Evolutionary conservation across 2,113 vertebrate genomes (phyloP), one percentile per base, ranked within the genome.

Genomic region (Parus major): DNA sequence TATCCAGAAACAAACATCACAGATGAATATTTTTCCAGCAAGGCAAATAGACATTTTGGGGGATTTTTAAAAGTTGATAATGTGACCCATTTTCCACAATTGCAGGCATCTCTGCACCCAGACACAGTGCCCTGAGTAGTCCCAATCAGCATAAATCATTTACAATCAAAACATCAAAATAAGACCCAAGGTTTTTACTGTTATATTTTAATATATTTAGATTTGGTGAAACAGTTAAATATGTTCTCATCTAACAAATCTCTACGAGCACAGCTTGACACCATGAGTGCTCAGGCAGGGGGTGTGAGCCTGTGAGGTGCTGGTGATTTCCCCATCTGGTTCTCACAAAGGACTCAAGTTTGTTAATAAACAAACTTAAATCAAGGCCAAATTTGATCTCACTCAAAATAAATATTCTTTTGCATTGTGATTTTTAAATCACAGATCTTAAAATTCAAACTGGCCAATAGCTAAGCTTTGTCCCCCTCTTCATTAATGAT

Each of bases 281-380:
- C 28, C 49, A 5, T 1, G 15, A 82, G 12, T 52, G 23, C 28
- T 71, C 50, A 72, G 31, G 33, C 52, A 19, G 3, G 12, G 14
- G 17, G 41, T 0, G 0, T 11, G 42, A 77, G 41, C 60, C 65
- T 71, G 36, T 19, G 57, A 64, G 11, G 20, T 31, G 35, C 0
- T 66, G 65, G 36, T 20, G 22, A 65, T 78, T 81, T 71, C 60
- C 77, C 28, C 39, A 4, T 29, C 49, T 49, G 39, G 27, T 41
- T 65, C 65, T 53, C 69, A 69, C 64, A 86, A 75, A 71, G 53
- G 55, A 55, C 28, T 9, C n/a, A 5, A 8, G 15, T 75, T 71
- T 59, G 9, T 81, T 85, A 72, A 82, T 35, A 86, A 82, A 69
- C n/a, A 80, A 81, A 70, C 31, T 42, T 71, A 44, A 57, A 81